Conservation (phyloP, 2,888 invertebrate species). For the Anaspis maculata region DNA sequence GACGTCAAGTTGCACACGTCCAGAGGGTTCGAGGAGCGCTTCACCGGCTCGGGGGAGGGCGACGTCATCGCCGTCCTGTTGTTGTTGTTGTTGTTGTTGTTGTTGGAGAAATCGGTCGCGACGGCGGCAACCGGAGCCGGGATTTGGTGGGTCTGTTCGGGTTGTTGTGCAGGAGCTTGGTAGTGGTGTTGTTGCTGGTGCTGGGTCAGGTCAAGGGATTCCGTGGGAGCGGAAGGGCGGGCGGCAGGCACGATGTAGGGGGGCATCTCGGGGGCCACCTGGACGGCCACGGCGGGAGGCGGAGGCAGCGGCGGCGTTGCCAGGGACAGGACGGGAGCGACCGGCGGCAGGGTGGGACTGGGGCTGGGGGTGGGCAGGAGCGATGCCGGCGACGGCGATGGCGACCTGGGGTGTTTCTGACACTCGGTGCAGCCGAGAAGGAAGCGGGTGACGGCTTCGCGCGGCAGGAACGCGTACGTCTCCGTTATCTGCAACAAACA, state of each 20-base stretch:
- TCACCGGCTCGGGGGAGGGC: conserved; percentile 25
- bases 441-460: conserved; percentile 94
- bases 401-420: conserved; percentile 67
- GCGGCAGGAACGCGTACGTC: conserved; percentile 90
- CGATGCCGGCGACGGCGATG: conserved; percentile 49
- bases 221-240: conserved; percentile 19
- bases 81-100: conserved; percentile 8
- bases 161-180: no score
- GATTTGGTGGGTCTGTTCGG: no score
- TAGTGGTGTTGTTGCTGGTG: conserved; percentile 9
- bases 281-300: conserved; percentile 11
- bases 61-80: conserved; percentile 20
- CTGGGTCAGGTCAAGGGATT: conserved; percentile 7
- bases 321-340: conserved; percentile 16
- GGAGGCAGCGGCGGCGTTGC: conserved; percentile 16
- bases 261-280: conserved; percentile 16
- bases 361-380: conserved; percentile 38
- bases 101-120: conserved; percentile 12
- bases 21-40: conserved; percentile 52
- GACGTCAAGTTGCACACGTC: conserved; percentile 56
- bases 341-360: conserved; percentile 30
- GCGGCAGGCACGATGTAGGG: conserved; percentile 14
- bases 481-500: conserved; percentile 79
- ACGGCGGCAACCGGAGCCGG: conserved; percentile 12
- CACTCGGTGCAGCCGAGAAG: conserved; percentile 91